phyloP scores from a whole-genome alignment of 2,797 vertebrate species.

The Epinephelus awoara region DNA sequence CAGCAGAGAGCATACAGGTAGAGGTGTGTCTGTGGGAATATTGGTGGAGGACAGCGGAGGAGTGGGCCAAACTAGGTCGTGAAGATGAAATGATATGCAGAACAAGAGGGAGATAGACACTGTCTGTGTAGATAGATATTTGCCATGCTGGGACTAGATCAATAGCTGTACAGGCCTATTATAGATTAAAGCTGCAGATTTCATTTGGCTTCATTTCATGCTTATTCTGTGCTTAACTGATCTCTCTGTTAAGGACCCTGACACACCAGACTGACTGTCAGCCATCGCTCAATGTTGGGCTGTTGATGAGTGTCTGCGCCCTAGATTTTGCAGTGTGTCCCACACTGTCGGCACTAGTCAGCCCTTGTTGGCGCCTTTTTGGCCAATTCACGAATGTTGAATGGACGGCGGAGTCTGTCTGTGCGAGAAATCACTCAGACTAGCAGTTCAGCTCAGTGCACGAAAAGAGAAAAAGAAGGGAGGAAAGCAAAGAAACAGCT shows the following conservation, averaged over 20 bases:
- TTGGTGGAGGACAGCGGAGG: neutral
- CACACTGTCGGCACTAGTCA: too few species aligned
- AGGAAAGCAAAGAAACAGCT: too few species aligned
- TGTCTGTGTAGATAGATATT: conserved; percentile 30
- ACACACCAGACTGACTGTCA: too few species aligned
- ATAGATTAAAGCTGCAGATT: conserved; percentile 72
- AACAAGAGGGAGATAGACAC: conserved; percentile 12
- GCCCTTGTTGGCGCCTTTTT: too few species aligned
- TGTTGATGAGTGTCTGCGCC: too few species aligned
- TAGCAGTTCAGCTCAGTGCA: too few species aligned
- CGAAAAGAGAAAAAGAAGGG: too few species aligned
- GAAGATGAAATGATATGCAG: conserved; percentile 21
- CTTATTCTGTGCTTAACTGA: conserved; percentile 54
- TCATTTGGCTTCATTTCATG: conserved; percentile 72
- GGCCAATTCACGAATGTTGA: too few species aligned
- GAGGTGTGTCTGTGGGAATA: conserved; percentile 11
- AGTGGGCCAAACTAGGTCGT: conserved; percentile 7
- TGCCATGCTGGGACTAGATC: conserved; percentile 60
- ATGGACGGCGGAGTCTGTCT: too few species aligned
- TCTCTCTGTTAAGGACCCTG: conserved; percentile 61
- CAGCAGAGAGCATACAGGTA: conserved; percentile 38
- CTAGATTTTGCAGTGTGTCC: too few species aligned
- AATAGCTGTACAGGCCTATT: conserved; percentile 71
- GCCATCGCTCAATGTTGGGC: too few species aligned
- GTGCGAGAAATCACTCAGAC: too few species aligned